Evolutionary conservation across 2,113 vertebrate species (phyloP).

Genomic region (Ceyx cyanopectus): DNA sequence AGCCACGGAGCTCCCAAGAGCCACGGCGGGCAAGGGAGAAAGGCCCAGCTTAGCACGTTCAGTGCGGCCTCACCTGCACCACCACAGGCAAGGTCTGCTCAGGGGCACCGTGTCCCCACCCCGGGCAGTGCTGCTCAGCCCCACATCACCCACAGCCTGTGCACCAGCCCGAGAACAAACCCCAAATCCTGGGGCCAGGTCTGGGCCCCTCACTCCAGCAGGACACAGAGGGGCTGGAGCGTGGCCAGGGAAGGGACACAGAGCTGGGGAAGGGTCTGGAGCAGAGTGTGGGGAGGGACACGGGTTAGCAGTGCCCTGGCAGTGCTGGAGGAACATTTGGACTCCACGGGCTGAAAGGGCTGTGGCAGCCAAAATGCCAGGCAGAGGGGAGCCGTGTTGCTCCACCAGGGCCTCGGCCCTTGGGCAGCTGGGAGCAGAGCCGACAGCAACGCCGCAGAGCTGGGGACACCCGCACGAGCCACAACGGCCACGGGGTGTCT

Average conservation of each 20-base stretch:
- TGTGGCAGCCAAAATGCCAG: no score
- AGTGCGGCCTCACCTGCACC: fast-evolving
- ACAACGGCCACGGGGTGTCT: fast-evolving
- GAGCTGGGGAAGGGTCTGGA: no score
- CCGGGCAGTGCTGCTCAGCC: neutral
- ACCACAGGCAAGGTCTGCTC: neutral
- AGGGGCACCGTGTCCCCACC: fast-evolving
- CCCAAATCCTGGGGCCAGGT: neutral
- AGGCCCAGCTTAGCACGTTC: fast-evolving
- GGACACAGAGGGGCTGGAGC: no score
- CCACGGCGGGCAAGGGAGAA: no score
- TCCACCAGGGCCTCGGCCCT: fast-evolving
- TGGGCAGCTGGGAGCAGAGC: fast-evolving
- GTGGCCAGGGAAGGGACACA: no score
- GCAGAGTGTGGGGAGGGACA: no score
- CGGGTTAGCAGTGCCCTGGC: no score
- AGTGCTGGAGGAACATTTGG: no score
- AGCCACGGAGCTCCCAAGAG: no score
- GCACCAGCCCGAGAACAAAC: neutral
- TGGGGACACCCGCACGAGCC: fast-evolving
- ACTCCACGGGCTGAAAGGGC: no score
- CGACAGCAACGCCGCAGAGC: fast-evolving
- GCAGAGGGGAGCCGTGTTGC: neutral
- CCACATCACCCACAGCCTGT: neutral
- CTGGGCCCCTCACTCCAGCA: no score